Conservation (phyloP, 2,797 vertebrate species). For the Uromys caudimaculatus region DNA sequence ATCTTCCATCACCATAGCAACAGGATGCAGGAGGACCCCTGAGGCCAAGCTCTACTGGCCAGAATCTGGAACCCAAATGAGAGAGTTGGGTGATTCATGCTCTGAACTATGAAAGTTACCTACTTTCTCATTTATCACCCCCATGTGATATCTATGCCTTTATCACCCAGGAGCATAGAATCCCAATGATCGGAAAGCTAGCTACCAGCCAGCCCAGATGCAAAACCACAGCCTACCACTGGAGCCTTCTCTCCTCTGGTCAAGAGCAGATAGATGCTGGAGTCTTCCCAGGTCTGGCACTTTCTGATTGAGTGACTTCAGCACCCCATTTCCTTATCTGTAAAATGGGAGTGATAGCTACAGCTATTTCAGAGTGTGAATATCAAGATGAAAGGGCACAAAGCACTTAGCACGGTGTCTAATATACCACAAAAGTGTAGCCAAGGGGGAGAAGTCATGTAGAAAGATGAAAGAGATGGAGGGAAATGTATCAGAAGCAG, state of each 20-base stretch:
- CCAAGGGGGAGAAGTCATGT: background rate
- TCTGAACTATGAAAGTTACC: background rate
- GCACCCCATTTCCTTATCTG: background rate
- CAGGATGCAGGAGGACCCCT: background rate
- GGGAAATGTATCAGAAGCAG: background rate
- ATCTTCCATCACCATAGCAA: background rate
- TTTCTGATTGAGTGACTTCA: background rate
- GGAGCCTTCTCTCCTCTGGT: background rate
- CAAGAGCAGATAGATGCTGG: background rate
- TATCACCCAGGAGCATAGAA: background rate
- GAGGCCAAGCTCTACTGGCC: background rate
- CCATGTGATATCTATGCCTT: background rate
- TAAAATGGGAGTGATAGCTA: background rate
- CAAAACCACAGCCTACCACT: background rate
- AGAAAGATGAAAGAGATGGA: background rate
- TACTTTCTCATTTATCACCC: background rate
- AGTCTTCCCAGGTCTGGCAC: background rate
- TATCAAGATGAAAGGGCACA: background rate
- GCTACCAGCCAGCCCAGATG: background rate
- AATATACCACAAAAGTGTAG: background rate
- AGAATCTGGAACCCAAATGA: background rate
- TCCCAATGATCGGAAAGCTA: background rate
- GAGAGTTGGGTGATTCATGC: background rate
- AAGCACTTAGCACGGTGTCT: background rate
- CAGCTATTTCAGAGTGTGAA: background rate